Base-by-base conservation (phyloP, 2,113 vertebrate genomes). In the Hypanus sabinus region DNA sequence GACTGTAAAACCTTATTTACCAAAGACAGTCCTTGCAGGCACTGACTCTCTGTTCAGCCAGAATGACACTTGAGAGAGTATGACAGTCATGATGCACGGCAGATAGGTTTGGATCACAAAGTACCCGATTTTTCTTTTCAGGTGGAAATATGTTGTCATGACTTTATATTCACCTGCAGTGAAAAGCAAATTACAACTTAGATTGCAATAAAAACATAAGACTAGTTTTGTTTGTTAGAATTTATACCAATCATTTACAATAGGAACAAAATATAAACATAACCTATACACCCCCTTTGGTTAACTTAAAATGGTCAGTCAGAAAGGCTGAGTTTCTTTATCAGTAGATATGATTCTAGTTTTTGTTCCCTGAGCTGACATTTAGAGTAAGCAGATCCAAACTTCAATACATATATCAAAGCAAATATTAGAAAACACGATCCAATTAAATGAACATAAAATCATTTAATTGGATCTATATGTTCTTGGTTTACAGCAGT, bases 91-190 rank as follows among this genome's bases (percentile, higher is more conserved):
- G 97, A 99, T 99, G 95, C 99, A 99, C 2, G 99, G 99, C 30
- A 99, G 97, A 94, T 99, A 99, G 2, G 99, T 99, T 97, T 99
- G 99, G 96, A 99, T 99, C 95, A 99, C 98, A 97, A 99, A 99
- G 96, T 99, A 99, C 85, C 99, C 98, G 75, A 99, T 99, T 97
- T 99, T 99, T 96, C 99, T 98, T 97, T 99, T 99, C 97, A 99
- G 96, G 95, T 99, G 99, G 95, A 99, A 99, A 97, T 99, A 98
- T 96, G 98, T 98, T 0, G 98, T 99, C 99, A 99, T 99, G 96
- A 99, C 99, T 0, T 98, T 99, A 94, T 99, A 99, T 97, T 99
- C 98, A 95, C 99, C 99, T 99, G 96, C 65, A 94, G 46, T 57
- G 79, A 88, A 83, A 95, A 94, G 94, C 18, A 95, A 94, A 96